phyloP scores from a whole-genome alignment of 2,797 vertebrate genomes.

The Molossus alvarezi region DNA sequence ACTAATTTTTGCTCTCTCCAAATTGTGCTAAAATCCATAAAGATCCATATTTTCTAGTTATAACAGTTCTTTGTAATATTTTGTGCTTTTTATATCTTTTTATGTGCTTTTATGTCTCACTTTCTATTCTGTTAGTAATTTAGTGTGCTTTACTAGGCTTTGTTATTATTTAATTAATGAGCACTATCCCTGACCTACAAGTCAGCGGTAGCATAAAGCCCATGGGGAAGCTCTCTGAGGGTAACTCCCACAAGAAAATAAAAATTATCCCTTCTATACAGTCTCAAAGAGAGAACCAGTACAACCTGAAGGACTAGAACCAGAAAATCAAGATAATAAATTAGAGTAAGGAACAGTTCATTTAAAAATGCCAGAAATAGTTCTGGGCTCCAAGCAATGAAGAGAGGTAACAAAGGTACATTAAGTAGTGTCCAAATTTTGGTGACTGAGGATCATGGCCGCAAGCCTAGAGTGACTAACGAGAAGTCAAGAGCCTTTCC shows the following conservation, averaged over 20 bases:
- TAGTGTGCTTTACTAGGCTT: neutral
- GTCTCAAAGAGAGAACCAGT: constrained; percentile 18
- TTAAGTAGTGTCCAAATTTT: neutral
- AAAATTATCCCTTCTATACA: constrained; percentile 2
- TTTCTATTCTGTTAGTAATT: constrained; percentile 40
- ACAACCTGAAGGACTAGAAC: constrained; percentile 36
- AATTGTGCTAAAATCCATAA: constrained; percentile 52
- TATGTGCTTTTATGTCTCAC: constrained; percentile 14
- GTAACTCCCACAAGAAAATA: constrained; percentile 15
- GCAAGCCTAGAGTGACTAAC: constrained; percentile 36
- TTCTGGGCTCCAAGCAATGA: constrained; percentile 14
- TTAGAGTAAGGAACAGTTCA: constrained; percentile 27
- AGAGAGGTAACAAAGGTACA: constrained; percentile 56
- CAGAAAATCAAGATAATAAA: constrained; percentile 41
- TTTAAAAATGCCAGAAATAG: constrained; percentile 66
- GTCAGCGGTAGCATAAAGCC: neutral
- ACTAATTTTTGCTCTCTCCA: constrained; percentile 44
- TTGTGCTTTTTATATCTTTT: constrained; percentile 59
- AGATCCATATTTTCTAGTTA: constrained; percentile 18
- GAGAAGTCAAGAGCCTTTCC: constrained; percentile 57
- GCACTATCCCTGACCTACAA: neutral
- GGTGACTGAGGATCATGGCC: constrained; percentile 12
- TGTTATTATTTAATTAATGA: constrained; percentile 18
- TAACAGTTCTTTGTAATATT: constrained; percentile 29
- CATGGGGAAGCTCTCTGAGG: neutral